These are phyloP conservation scores for Amphilophus citrinellus DNA, from an alignment of 2,113 vertebrate species.

Conservation along the genomic window DNA sequence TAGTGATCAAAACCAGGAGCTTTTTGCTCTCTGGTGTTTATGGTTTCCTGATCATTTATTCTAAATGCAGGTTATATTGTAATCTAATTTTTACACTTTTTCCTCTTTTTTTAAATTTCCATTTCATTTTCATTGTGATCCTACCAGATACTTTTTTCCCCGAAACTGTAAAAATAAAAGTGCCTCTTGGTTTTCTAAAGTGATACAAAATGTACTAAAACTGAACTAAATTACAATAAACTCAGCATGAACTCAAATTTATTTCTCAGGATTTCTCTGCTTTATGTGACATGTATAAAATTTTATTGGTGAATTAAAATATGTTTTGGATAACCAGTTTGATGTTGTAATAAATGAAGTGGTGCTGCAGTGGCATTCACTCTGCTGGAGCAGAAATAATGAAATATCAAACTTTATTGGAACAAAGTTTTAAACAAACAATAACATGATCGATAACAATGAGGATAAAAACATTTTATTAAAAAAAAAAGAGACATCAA, in stretches of 20 bases:
- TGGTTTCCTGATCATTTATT: too few species aligned
- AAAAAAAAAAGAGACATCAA: background rate
- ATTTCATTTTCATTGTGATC: background rate
- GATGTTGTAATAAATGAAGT: background rate
- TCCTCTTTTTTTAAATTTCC: background rate
- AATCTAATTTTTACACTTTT: background rate
- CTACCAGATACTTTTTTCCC: background rate
- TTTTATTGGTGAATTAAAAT: background rate
- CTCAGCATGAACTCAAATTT: background rate
- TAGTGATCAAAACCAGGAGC: too few species aligned
- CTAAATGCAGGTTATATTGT: too few species aligned
- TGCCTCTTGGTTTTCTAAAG: too few species aligned
- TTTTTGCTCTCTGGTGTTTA: too few species aligned
- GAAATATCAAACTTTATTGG: constrained; percentile 14
- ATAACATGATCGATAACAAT: background rate
- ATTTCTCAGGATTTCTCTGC: background rate
- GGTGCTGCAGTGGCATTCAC: background rate
- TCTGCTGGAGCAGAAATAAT: background rate
- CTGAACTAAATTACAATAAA: background rate
- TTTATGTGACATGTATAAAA: background rate
- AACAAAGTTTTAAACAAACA: background rate
- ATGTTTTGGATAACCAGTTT: background rate
- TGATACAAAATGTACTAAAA: background rate
- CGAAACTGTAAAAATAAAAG: background rate
- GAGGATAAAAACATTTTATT: background rate